A percentile compares a stretch with the other conserved stretches of the same genome.
Evolutionary conservation across 2,888 invertebrate genomes (phyloP).

Genomic region (Acanthosepion pharaonis): DNA sequence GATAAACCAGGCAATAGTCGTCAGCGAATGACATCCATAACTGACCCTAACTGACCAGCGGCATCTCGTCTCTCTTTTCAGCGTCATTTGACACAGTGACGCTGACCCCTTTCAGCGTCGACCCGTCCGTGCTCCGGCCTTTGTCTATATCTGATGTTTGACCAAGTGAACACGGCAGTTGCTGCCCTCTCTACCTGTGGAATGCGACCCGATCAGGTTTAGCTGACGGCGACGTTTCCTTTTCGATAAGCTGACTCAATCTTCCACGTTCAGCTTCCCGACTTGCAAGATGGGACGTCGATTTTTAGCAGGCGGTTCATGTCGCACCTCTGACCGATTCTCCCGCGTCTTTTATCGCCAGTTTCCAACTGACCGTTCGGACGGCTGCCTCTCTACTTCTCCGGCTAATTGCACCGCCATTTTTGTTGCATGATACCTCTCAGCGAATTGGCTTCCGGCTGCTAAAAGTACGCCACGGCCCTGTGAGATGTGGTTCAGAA

Average conservation of each 20-base stretch:
- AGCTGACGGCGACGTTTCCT: not conserved
- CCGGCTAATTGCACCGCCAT: not conserved
- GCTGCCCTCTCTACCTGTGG: not conserved
- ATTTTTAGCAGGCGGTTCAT: not conserved
- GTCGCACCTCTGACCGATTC: not conserved
- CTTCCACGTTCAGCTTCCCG: not conserved
- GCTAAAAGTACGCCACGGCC: too few relatives aligned
- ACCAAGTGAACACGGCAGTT: not conserved
- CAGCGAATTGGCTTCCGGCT: not conserved
- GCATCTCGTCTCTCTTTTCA: conserved; percentile 5
- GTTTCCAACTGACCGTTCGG: not conserved
- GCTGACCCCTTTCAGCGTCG: conserved; percentile 1
- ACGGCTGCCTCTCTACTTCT: not conserved
- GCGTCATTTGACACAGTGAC: not conserved
- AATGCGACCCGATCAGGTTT: not conserved
- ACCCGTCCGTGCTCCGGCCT: not conserved
- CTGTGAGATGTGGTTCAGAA: not conserved
- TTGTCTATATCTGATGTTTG: conserved; percentile 33
- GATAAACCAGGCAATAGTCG: not conserved
- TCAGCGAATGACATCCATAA: not conserved
- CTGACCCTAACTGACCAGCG: conserved; percentile 33
- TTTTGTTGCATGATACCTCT: not conserved
- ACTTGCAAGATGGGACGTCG: not conserved
- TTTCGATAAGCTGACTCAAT: not conserved
- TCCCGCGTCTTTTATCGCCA: not conserved